Evolutionary conservation across 2,797 vertebrate genomes (phyloP).

Genomic region (Pristis pectinata): DNA sequence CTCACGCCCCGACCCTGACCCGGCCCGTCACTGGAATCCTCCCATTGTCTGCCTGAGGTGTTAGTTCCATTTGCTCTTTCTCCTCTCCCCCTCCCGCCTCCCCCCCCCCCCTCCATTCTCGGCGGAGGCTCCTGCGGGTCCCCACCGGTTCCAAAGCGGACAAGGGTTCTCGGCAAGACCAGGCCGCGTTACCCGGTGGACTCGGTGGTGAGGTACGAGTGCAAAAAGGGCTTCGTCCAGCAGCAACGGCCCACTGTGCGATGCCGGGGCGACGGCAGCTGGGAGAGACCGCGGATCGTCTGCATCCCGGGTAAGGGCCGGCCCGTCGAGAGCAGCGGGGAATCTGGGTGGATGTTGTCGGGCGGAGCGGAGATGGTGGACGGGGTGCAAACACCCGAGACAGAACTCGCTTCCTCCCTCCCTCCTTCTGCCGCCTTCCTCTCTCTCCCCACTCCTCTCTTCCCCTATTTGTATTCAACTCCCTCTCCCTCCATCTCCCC

Average conservation of each 20-base stretch:
- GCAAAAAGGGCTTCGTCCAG: slow-evolving; percentile 66
- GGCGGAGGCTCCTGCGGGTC: slow-evolving; percentile 70
- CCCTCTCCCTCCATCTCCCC: too few species aligned
- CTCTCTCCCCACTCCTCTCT: too few species aligned
- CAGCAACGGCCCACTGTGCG: slow-evolving; percentile 70
- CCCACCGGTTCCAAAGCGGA: slow-evolving; percentile 63
- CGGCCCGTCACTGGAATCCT: too few species aligned
- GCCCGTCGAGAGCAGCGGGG: too few species aligned
- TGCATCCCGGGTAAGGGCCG: slow-evolving; percentile 58
- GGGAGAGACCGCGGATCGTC: slow-evolving; percentile 73
- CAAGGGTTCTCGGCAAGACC: slow-evolving; percentile 67
- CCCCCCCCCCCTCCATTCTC: neutral
- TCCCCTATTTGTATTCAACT: too few species aligned
- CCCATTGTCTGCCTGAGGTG: too few species aligned
- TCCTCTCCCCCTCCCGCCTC: neutral
- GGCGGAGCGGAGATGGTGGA: too few species aligned
- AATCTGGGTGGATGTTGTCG: too few species aligned
- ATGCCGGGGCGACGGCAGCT: slow-evolving; percentile 70
- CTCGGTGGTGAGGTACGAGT: slow-evolving; percentile 70
- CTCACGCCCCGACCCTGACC: too few species aligned
- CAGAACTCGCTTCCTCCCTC: too few species aligned
- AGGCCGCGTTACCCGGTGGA: slow-evolving; percentile 67
- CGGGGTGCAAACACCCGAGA: too few species aligned
- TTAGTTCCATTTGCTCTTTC: accelerated
- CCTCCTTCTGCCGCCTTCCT: too few species aligned